These are phyloP conservation scores for Thumatha senex DNA, from an alignment of 2,888 invertebrate genomes.

Conservation along the genomic window DNA sequence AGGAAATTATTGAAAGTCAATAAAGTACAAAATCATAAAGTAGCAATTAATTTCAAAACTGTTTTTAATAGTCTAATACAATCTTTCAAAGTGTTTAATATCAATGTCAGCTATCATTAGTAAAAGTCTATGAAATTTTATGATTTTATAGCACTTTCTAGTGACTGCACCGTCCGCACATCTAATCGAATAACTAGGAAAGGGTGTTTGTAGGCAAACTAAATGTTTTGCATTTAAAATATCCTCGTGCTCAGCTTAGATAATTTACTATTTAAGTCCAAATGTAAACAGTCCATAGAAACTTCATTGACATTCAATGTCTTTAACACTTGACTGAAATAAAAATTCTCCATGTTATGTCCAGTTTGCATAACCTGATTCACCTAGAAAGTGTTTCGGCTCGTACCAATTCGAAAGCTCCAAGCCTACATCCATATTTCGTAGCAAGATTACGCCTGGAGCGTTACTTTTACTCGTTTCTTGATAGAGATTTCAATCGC, in stretches of 20 bases:
- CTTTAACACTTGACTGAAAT: conserved; percentile 57
- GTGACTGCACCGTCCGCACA: conserved; percentile 9
- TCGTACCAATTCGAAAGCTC: conserved; percentile 72
- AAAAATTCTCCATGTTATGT: conserved; percentile 76
- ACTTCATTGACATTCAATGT: conserved; percentile 63
- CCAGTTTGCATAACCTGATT: conserved; percentile 72
- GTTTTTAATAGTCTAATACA: conserved; percentile 10
- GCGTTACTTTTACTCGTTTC: conserved; percentile 72
- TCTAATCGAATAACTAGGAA: conserved; percentile 20
- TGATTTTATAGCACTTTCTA: conserved; percentile 31
- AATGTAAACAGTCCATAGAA: conserved; percentile 43
- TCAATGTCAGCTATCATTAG: conserved; percentile 9
- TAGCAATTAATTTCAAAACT: not conserved
- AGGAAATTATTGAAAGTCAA: not conserved
- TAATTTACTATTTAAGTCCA: conserved; percentile 40
- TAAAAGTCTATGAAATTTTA: conserved; percentile 24
- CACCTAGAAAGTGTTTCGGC: conserved; percentile 78
- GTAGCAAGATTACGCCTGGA: conserved; percentile 68
- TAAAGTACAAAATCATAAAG: not conserved
- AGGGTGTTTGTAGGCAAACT: conserved; percentile 37
- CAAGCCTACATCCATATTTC: conserved; percentile 73
- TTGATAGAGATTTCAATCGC: conserved; percentile 65
- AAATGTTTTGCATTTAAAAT: conserved; percentile 30
- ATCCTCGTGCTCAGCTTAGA: conserved; percentile 32
- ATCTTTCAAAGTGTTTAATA: conserved; percentile 13